Evolutionary conservation across 2,113 vertebrate genomes (phyloP).

Genomic region (Brachyistius frenatus): DNA sequence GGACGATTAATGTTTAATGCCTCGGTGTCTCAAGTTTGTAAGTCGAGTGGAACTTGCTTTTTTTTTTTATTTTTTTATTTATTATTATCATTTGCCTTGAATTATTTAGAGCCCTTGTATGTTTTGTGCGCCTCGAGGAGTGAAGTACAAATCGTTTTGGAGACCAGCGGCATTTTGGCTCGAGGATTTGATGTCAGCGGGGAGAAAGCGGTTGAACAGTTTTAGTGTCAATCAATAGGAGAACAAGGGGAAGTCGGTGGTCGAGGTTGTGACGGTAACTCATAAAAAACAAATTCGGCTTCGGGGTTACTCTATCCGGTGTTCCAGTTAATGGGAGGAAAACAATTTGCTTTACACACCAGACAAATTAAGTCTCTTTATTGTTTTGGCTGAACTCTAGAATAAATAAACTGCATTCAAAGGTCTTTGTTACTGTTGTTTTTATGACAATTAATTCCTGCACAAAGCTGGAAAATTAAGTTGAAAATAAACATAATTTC

Average conservation of each 20-base stretch:
- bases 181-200: neutral
- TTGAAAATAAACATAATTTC: no score
- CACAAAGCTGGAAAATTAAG: no score
- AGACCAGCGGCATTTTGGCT: neutral
- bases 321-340: neutral
- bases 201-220: constrained; percentile 15
- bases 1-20: constrained; percentile 38
- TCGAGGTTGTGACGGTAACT: constrained; percentile 1
- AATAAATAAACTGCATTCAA: neutral
- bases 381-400: neutral
- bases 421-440: neutral
- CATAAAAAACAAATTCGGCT: constrained; percentile 11
- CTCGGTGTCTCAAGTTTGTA: constrained; percentile 15
- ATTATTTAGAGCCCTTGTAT: constrained; percentile 57
- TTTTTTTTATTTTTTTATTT: neutral
- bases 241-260: constrained; percentile 26
- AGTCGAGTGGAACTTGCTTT: constrained; percentile 33
- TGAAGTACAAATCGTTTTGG: constrained; percentile 20
- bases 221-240: constrained; percentile 17
- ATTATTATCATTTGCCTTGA: constrained; percentile 24
- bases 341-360: no score
- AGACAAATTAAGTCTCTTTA: neutral
- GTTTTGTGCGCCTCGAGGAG: neutral
- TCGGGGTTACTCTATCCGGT: neutral
- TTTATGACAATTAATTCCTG: neutral